Evolutionary conservation across 2,113 vertebrate species (phyloP).

Genomic region (Zonotrichia leucophrys): DNA sequence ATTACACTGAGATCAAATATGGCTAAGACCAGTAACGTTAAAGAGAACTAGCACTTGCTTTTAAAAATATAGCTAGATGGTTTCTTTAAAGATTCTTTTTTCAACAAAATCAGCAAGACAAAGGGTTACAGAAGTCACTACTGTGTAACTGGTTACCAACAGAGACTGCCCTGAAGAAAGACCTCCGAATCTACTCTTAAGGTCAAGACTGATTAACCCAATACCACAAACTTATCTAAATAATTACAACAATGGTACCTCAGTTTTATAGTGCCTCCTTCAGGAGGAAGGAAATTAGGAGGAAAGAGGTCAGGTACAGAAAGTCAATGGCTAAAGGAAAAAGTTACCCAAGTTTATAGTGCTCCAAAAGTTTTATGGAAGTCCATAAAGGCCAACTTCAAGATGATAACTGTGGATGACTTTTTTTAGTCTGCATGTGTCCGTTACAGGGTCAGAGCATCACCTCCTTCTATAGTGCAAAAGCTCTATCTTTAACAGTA

Average conservation of each 20-base stretch:
- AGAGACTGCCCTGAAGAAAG: not conserved
- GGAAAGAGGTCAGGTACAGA: not conserved
- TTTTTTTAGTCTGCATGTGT: not conserved
- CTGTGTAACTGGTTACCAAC: not conserved
- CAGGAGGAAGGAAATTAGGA: not conserved
- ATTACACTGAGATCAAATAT: not conserved
- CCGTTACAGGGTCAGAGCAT: not conserved
- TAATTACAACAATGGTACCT: not conserved
- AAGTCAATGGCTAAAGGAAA: not conserved
- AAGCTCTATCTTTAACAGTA: not conserved
- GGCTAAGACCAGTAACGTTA: not conserved
- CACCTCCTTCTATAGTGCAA: not conserved
- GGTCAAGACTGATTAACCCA: not conserved
- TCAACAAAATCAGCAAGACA: not conserved
- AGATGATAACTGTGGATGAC: not conserved
- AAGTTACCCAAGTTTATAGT: not conserved
- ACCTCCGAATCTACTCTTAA: not conserved
- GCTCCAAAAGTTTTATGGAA: not conserved
- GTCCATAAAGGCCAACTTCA: not conserved
- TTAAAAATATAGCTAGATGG: not conserved
- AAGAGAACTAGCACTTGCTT: not conserved
- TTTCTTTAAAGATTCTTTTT: not conserved
- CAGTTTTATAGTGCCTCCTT: not conserved
- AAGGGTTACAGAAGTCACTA: not conserved
- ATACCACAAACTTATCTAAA: not conserved